These are phyloP conservation scores for Seira ritae DNA, from an alignment of 2,888 invertebrate species.

Conservation along the genomic window DNA sequence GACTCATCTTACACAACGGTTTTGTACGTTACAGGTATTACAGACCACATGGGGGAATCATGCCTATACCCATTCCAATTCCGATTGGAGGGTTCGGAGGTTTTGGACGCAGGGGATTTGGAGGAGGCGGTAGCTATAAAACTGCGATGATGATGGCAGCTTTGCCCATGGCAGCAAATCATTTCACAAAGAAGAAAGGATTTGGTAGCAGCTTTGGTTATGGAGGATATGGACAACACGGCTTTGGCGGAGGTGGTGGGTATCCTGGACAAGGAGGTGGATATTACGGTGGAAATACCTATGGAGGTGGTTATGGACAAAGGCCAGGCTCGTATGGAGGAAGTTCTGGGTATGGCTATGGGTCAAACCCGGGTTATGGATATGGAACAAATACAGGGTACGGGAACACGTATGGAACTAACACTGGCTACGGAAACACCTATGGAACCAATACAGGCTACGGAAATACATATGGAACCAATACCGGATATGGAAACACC, in stretches of 20 bases:
- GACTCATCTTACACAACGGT: conserved; percentile 38
- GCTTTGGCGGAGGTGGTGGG: conserved; percentile 13
- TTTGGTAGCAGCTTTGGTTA: conserved; percentile 52
- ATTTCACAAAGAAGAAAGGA: conserved; percentile 42
- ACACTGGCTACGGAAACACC: conserved; percentile 25
- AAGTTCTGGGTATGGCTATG: conserved; percentile 31
- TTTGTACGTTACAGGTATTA: conserved; percentile 29
- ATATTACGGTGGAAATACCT: conserved; percentile 18
- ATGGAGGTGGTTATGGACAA: conserved; percentile 36
- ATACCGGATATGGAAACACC: conserved; percentile 28
- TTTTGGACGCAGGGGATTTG: conserved; percentile 24
- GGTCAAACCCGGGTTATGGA: conserved; percentile 19
- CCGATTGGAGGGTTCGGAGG: conserved; percentile 35
- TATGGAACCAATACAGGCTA: conserved; percentile 40
- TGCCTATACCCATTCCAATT: conserved; percentile 46
- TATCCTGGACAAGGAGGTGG: background rate
- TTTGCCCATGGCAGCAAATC: conserved; percentile 66
- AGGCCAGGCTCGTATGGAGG: background rate
- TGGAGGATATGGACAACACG: conserved; percentile 36
- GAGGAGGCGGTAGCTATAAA: conserved; percentile 66
- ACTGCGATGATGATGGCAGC: conserved; percentile 71
- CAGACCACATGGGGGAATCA: conserved; percentile 10
- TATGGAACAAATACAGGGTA: conserved; percentile 34
- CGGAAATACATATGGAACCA: conserved; percentile 45
- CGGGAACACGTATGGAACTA: conserved; percentile 39